Evolutionary conservation across 2,797 vertebrate genomes (phyloP), one percentile per base, ranked within the genome.

Genomic region (Pseudomugil gertrudae): DNA sequence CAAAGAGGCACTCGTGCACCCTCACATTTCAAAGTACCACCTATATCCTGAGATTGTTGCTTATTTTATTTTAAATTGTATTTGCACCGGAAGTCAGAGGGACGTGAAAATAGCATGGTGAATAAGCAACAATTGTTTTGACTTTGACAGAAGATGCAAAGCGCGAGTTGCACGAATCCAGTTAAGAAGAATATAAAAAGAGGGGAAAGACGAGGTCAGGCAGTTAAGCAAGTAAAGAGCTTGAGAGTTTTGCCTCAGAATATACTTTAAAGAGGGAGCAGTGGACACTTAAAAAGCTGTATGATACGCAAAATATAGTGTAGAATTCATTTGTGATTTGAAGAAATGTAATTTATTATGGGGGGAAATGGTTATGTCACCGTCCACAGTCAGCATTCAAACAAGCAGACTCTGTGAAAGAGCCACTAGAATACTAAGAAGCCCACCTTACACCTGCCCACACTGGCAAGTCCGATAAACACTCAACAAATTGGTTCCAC

Each of bases 381-480:
- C 51, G 77, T 67, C 66, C 47, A 73, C 27, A 67, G 47, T 1
- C 23, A 69, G 27, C 65, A 78, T 79, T 90, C 66, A 86, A 73
- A 85, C 74, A 27, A 62, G 21, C 75, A 83, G 64, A 77, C 33
- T 54, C 51, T 58, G 71, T 69, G 80, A 81, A 72, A 64, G 63
- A 85, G 69, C 70, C 78, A 50, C 45, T 36, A 3, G 89, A 89
- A 90, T 90, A 89, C 86, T 82, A 92, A 92, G 60, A 75, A 90
- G 88, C 80, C 83, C 89, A 91, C 89, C 89, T 90, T 88, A 76
- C 85, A 91, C 89, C 84, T 90, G 89, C 76, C 66, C 80, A 83
- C 77, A 74, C 74, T 77, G 79, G 60, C 79, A 83, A 84, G 79
- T 86, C 85, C 63, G 61, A 79, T 68, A 79, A 86, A 87, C 69